Evolutionary conservation across 1,140 invertebrate genomes (phyloP), one percentile per base, ranked within the genome.

Genomic region (Melipona quadrifasciata): DNA sequence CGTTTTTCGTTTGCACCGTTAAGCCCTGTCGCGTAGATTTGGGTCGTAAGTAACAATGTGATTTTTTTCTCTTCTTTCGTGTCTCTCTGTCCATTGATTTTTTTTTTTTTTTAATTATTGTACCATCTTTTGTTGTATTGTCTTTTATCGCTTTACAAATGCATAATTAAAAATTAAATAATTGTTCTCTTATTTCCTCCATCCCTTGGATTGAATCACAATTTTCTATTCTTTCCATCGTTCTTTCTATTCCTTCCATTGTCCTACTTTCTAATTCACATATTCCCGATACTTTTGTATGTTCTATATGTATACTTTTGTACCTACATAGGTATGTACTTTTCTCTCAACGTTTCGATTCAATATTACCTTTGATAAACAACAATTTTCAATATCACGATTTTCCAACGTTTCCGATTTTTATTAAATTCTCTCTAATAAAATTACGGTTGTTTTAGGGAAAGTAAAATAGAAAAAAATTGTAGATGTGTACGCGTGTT

Each of bases 1-100:
- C 31, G 57, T 58, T n/a, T 71, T 80, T 51, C 12, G 53, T 80
- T 17, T 8, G 51, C 65, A 84, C 83, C 83, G 83, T 84, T 84
- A 84, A 27, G 31, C 58, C 31, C 31, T 47, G n/a, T n/a, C 5
- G 34, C 5, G 34, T 58, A 57, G 67, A 84, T 73, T 58, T 70
- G 58, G 58, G 75, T 83, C 82, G 75, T 51, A 34, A 14, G 6
- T 53, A 70, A 70, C 53, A 24, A 39, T 19, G 0, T 51, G 24
- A 0, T 71, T 11, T 0, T 6, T 16, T 51, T 80, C 34, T 16
- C 10, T 55, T 10, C 24, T 58, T n/a, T 27, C 0, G 31, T 47
- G 3, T n/a, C 19, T 61, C 12, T 16, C 8, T 47, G 57, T 34
- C n/a, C 14, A 12, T 19, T 24, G n/a, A 11, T 27, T 21, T 27